Evolutionary conservation across 1,140 invertebrate genomes (phyloP), one percentile per base, ranked within the genome.

Genomic region (Thaumetopoea pityocampa): DNA sequence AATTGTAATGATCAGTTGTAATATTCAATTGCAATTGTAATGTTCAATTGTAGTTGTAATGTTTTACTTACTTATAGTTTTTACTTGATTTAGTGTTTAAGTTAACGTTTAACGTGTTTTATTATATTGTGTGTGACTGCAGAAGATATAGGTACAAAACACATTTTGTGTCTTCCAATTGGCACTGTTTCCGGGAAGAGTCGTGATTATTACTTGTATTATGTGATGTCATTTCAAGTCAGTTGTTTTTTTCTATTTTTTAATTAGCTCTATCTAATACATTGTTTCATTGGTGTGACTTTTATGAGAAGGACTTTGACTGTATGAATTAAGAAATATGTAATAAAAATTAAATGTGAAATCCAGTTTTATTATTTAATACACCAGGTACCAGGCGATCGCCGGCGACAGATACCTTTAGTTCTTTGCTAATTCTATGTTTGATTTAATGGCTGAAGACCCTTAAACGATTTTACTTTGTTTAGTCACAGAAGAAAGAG

Each of bases 241-340:
- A 69, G 44, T 72, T 63, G 43, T 74, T 62, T 64, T 68, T 62
- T 57, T 55, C 54, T 63, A 41, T 74, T 62, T 64, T 68, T 62
- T 57, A 53, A 54, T 61, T 65, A 41, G 57, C 52, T 55, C 27
- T 38, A 36, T 51, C 26, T 55, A 44, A 36, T 55, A 46, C 46
- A 37, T 62, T 65, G 54, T 68, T 69, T 70, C 48, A 69, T 62
- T 65, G 74, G 67, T 59, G 60, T 77, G 78, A 72, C 55, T 67
- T 63, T 55, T 56, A 51, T 46, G 62, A 66, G 76, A 71, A 52
- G 69, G 67, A 66, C 45, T 45, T 74, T 77, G 78, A 78, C 58
- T 79, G 78, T 82, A 74, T 62, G 65, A 67, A 66, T 62, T 61
- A 73, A 74, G 64, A 64, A 63, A 71, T 78, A 69, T 63, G 62